Evolutionary conservation across 92 coral and sea anemone species (phyloP), one percentile per base, ranked within the genome.

Genomic region (Porites cylindrica): DNA sequence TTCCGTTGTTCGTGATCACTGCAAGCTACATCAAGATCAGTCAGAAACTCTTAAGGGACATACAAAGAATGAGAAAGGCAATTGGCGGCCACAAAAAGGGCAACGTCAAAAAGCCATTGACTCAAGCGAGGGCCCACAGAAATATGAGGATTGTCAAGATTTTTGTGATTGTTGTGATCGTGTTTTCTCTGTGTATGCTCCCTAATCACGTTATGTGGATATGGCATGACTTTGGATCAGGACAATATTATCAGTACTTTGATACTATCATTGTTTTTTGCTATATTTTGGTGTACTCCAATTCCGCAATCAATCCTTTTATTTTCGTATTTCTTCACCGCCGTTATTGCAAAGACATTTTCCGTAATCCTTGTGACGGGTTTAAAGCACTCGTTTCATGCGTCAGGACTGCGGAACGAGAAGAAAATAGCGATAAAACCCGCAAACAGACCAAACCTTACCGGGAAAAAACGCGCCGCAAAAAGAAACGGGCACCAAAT

Each of bases 151-250:
- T 95, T 21, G 94, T 93, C 13, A 93, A 91, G 91, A 93, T 95
- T 7, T 93, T 95, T 51, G 71, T 95, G 4, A 72, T 93, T 43
- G 96, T 90, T 5, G 96, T 95, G 51, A 81, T 95, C 6, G 92
- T 88, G 51, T 95, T 95, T 67, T 92, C 94, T 10, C 20, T 93
- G 19, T 95, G 98, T 53, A 93, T 95, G 98, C 70, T 90, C 1
- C 98, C 98, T 3, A 88, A 91, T 52, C 96, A 95, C 56, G 74
- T 95, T 11, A 91, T 93, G 94, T 95, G 98, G 98, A 91, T 95
- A 14, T 95, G 98, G 98, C 88, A 90, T 38, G 98, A 92, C 32
- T 95, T 64, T 59, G 98, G 98, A 1, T 75, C 82, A 17, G 98
- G 96, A 6, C 13, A 29, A 8, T 19, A 38, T 59, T 82, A 85